Evolutionary conservation across 2,888 invertebrate genomes (phyloP), one percentile per base, ranked within the genome.

Genomic region (Agriopis aurantiaria): DNA sequence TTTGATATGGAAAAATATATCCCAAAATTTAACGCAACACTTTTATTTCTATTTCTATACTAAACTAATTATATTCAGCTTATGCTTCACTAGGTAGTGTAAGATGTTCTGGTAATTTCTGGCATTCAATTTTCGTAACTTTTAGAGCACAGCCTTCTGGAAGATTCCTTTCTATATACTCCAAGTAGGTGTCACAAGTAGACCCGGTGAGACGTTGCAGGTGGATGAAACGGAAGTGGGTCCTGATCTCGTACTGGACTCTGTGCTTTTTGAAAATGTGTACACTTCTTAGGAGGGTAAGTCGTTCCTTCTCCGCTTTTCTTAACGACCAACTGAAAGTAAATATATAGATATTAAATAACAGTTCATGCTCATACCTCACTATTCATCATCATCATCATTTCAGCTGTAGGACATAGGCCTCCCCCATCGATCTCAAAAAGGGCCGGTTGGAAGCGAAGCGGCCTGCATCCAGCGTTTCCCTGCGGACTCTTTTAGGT

Each of bases 91-190:
- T 91, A 14, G 94, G 94, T 71, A 93, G 90, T 40, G 86, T 89
- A 65, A 96, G 85, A 82, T 96, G 95, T 14, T 95, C 95, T 0
- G 95, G 95, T 40, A 95, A 67, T 71, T 88, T 88, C 75, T 95
- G 94, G 66, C 96, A 92, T 86, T 96, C 96, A 11, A 97, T 96
- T 94, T 96, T 98, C 2, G 97, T 97, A 0, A 97, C 96, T 95
- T 98, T 98, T 88, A 99, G 95, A 5, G 98, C 98, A 75, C 99
- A 97, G 51, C 99, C 99, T 95, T 99, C 99, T 0, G 99, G 99
- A 65, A 99, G 95, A 94, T 99, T 99, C 80, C 99, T 95, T 89
- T 99, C 97, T 69, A 99, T 96, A 87, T 99, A 99, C 92, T 99
- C 99, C 64, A 99, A 91, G 86, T 98, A 97, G 10, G 99, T 99